Conservation (phyloP, 2,113 vertebrate species). For the Lophura nycthemera region DNA sequence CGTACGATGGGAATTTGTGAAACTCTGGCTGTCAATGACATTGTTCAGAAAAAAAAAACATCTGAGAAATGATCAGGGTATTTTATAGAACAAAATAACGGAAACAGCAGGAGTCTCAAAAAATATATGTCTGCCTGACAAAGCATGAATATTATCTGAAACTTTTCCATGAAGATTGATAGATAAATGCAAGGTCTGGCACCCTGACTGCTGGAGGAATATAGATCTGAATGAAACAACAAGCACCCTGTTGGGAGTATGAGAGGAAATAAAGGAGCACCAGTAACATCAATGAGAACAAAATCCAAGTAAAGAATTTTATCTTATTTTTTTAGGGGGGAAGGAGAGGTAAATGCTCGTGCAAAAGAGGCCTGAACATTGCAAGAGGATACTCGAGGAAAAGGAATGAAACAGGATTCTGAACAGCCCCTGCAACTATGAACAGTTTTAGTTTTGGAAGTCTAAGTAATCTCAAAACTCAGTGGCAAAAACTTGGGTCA, state of each 20-base stretch:
- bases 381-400: neutral
- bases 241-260: neutral
- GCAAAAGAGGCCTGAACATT: neutral
- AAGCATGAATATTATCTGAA: neutral
- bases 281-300: neutral
- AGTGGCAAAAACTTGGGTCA: neutral
- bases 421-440: neutral
- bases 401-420: neutral
- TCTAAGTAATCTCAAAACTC: neutral
- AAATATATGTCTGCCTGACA: neutral
- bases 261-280: neutral
- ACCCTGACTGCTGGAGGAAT: neutral
- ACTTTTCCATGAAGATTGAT: neutral
- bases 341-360: neutral
- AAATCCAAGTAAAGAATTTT: neutral
- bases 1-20: neutral
- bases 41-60: neutral
- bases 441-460: neutral
- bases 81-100: neutral
- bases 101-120: neutral
- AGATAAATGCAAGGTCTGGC: neutral
- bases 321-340: neutral
- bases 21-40: neutral
- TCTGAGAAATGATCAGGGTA: too few species aligned
- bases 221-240: neutral